These are phyloP conservation scores for Pseudorhombus dupliciocellatus DNA, from an alignment of 2,113 vertebrate species.

Conservation along the genomic window DNA sequence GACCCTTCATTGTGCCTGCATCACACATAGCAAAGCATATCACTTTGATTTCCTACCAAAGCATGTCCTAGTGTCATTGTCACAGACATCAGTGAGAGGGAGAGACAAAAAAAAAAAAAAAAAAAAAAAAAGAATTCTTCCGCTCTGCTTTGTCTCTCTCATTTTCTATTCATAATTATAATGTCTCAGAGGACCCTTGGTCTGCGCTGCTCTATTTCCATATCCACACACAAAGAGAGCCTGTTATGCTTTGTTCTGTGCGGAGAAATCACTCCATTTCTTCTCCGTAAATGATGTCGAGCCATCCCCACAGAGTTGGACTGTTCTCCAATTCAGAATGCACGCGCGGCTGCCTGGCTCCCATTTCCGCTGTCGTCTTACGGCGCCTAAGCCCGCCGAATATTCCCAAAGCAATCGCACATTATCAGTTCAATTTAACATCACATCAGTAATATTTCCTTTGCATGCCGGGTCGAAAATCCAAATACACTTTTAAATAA, in stretches of 20 bases:
- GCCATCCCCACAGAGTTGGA: conserved; percentile 49
- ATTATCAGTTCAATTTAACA: background rate
- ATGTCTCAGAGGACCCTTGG: conserved; percentile 70
- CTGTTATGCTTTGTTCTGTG: conserved; percentile 64
- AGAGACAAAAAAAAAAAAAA: conserved; percentile 35
- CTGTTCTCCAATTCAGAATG: conserved; percentile 29
- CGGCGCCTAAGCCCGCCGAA: background rate
- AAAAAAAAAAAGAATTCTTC: conserved; percentile 35
- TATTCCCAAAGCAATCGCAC: background rate
- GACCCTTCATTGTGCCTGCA: conserved; percentile 25
- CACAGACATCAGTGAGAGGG: conserved; percentile 43
- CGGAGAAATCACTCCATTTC: conserved; percentile 66
- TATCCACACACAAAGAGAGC: conserved; percentile 65
- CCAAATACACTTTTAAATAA: conserved; percentile 1
- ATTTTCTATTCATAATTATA: conserved; percentile 79
- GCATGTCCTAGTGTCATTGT: conserved; percentile 55
- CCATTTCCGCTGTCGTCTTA: conserved; percentile 2
- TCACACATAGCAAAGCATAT: conserved; percentile 23
- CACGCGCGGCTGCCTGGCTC: conserved; percentile 12
- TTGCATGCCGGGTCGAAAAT: background rate
- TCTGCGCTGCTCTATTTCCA: conserved; percentile 74
- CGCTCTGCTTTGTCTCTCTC: conserved; percentile 49
- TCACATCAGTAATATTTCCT: background rate
- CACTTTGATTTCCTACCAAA: conserved; percentile 48
- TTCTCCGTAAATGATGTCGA: conserved; percentile 64